Evolutionary conservation across 2,797 vertebrate genomes (phyloP), one percentile per base, ranked within the genome.

Genomic region (Peromyscus attwateri): DNA sequence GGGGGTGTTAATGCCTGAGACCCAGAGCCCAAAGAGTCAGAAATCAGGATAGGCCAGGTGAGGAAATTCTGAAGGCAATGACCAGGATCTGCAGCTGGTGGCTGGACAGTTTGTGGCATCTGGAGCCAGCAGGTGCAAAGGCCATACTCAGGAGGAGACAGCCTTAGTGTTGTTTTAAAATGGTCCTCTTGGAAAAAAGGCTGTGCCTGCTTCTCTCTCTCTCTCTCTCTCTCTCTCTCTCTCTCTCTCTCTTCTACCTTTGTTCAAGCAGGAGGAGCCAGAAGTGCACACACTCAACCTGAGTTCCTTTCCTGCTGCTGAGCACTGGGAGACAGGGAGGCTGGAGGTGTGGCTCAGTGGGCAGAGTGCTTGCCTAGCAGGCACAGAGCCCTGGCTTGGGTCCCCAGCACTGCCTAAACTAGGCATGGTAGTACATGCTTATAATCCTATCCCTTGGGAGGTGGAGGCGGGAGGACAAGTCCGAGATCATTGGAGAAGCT

Each of bases 231-330:
- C 46, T 49, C 46, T 49, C 46, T 9, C 46, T 49, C 46, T 49
- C 46, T 9, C 7, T 9, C 7, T 9, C 7, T 9, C 46, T 49
- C 49, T 46, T 87, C 79, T 62, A 31, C 62, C 40, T 40, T 87
- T 83, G 70, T 92, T 85, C 29, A 81, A 73, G 77, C 55, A 92
- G 29, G 52, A 82, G 91, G 66, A 96, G 49, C 23, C 82, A 19
- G 94, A 77, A 89, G 60, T 37, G 16, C n/a, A n/a, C n/a, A n/a
- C n/a, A n/a, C n/a, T n/a, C n/a, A n/a, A n/a, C n/a, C n/a, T n/a
- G n/a, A n/a, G n/a, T n/a, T n/a, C n/a, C n/a, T n/a, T n/a, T n/a
- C n/a, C n/a, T n/a, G n/a, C 46, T 21, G 31, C 40, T 55, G 13
- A 43, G 23, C 23, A 37, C 46, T 6, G 37, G 79, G 66, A 75